Conservation (phyloP, 2,888 invertebrate species). For the Eurois occulta region DNA sequence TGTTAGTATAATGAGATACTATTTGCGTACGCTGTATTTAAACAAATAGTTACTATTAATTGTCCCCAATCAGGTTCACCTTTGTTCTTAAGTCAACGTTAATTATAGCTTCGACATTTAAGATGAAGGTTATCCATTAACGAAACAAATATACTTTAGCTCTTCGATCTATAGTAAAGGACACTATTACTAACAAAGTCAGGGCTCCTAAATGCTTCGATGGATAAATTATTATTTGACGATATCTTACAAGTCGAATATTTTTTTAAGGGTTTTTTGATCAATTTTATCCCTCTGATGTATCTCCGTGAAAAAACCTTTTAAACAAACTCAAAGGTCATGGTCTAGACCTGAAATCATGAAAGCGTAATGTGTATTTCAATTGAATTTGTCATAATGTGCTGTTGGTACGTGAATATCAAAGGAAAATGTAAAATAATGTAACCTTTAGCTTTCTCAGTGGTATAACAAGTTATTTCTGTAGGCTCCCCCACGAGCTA, state of each 20-base stretch:
- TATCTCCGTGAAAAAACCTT: not conserved
- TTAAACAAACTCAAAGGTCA: not conserved
- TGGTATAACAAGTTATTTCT: not conserved
- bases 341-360: not conserved
- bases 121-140: conserved; percentile 35
- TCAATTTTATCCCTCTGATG: not conserved
- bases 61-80: conserved; percentile 11
- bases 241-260: not conserved
- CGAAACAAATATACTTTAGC: conserved; percentile 40
- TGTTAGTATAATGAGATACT: not conserved
- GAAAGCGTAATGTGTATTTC: not conserved
- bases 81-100: conserved; percentile 36
- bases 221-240: not conserved
- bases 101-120: conserved; percentile 26
- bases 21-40: not conserved
- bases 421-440: conserved; percentile 3
- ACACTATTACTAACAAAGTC: not conserved
- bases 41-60: conserved; percentile 2
- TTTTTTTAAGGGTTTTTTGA: not conserved
- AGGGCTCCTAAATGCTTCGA: not conserved
- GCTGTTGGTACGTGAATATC: not conserved
- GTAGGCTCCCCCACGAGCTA: not conserved
- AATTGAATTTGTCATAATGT: not conserved
- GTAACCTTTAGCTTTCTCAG: conserved; percentile 14
- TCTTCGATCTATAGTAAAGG: not conserved